A percentile compares a stretch with the other conserved stretches of the same genome.
Conservation (phyloP, 2,797 vertebrate genomes). For the Sebastolobus altivelis region DNA sequence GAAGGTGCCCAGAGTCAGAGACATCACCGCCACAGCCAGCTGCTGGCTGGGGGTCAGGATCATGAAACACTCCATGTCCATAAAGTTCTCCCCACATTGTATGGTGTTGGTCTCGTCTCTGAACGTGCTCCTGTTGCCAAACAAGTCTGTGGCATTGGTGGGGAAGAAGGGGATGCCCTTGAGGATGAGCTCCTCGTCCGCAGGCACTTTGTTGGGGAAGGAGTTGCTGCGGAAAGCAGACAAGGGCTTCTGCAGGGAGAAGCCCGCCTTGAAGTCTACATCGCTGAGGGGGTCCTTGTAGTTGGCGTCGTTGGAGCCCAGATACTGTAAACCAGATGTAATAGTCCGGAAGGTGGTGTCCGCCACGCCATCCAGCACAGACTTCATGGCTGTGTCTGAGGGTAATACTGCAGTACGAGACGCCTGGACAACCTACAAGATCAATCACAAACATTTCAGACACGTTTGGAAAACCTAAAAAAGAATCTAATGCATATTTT, state of each 20-base stretch:
- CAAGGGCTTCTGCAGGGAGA: constrained; percentile 92
- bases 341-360: constrained; percentile 99
- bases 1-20: constrained; percentile 97
- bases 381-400: constrained; percentile 93
- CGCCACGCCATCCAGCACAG: constrained; percentile 96
- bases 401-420: constrained; percentile 77
- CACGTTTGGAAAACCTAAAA: constrained; percentile 23
- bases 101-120: constrained; percentile 91
- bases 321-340: constrained; percentile 95
- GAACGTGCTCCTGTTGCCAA: constrained; percentile 91
- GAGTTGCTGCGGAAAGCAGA: constrained; percentile 94
- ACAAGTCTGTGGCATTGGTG: constrained; percentile 93
- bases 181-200: constrained; percentile 91
- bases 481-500: not conserved
- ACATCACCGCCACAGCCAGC: constrained; percentile 94
- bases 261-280: constrained; percentile 82
- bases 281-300: constrained; percentile 85
- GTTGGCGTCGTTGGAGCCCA: constrained; percentile 95
- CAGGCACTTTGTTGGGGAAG: constrained; percentile 93
- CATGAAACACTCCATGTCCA: constrained; percentile 99
- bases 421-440: constrained; percentile 77
- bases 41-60: constrained; percentile 98
- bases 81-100: constrained; percentile 99
- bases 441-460: constrained; percentile 71
- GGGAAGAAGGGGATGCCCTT: constrained; percentile 90